phyloP scores from a whole-genome alignment of 2,113 vertebrate species.

The Puma concolor region DNA sequence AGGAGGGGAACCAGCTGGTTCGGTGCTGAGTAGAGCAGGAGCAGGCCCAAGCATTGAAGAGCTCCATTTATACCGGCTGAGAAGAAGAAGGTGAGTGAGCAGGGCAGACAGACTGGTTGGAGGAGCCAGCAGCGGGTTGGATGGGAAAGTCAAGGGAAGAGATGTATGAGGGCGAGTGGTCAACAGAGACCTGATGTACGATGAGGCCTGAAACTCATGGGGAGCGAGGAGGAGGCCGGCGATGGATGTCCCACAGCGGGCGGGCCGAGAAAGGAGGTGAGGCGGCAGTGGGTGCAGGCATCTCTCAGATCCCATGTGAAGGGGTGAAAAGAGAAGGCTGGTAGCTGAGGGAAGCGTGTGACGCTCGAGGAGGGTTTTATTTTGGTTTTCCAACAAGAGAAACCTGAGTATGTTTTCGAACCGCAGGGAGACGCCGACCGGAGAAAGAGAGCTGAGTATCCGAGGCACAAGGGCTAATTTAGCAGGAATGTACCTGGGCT shows the following conservation, averaged over 20 bases:
- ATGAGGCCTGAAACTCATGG: neutral
- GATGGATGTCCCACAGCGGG: too few relatives aligned
- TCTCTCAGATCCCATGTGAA: neutral
- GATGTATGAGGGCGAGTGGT: neutral
- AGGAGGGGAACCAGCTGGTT: too few relatives aligned
- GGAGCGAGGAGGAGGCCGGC: too few relatives aligned
- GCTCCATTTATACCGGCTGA: neutral
- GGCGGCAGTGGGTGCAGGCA: fast-evolving
- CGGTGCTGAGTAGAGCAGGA: neutral
- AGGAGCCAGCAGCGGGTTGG: neutral
- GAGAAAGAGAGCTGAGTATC: neutral
- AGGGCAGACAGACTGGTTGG: neutral
- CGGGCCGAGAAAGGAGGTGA: neutral
- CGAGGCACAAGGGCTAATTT: neutral
- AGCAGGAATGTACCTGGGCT: neutral
- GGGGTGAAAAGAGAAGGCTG: neutral
- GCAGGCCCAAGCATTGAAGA: neutral
- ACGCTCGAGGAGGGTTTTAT: neutral
- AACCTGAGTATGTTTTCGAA: neutral
- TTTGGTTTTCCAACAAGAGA: neutral
- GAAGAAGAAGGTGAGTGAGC: neutral
- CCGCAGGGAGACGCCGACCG: neutral
- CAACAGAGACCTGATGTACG: fast-evolving
- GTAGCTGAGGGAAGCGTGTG: neutral
- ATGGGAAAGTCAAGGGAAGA: neutral